Evolutionary conservation across 2,797 vertebrate genomes (phyloP).

Genomic region (Oophaga sylvatica): DNA sequence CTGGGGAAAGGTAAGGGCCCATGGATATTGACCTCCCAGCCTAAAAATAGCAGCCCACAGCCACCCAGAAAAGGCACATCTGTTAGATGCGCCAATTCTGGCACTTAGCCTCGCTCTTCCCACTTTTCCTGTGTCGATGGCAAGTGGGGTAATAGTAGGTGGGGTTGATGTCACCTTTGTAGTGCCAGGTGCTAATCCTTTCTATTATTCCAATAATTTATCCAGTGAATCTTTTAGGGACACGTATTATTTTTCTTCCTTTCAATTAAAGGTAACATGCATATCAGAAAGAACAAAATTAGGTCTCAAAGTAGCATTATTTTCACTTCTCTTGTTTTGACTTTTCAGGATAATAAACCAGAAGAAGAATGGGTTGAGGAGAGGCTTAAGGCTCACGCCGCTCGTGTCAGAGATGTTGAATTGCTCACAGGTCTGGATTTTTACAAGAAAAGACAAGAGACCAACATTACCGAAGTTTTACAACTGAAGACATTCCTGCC

Average conservation of each 20-base stretch:
- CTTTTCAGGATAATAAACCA: conserved; percentile 71
- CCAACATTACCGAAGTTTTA: conserved; percentile 81
- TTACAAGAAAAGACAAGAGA: conserved; percentile 78
- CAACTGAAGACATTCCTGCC: conserved; percentile 88
- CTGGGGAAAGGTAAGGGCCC: no score
- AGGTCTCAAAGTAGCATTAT: background rate
- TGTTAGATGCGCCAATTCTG: no score
- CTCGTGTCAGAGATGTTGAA: conserved; percentile 89
- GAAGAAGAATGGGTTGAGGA: conserved; percentile 80
- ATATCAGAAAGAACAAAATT: no score
- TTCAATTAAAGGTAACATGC: background rate
- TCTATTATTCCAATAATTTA: background rate
- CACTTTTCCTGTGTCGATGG: no score
- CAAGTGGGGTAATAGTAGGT: no score
- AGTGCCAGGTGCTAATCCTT: no score
- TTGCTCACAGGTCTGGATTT: conserved; percentile 92
- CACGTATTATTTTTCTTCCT: background rate
- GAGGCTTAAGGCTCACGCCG: conserved; percentile 81
- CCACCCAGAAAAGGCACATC: no score
- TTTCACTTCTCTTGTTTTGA: background rate
- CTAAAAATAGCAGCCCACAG: no score
- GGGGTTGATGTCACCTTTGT: no score
- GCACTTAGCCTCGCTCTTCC: no score
- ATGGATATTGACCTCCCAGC: no score
- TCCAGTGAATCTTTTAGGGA: background rate